A percentile compares a stretch with the other conserved stretches of the same genome.
Evolutionary conservation across 2,113 vertebrate genomes (phyloP).

Genomic region (Azemiops feae): DNA sequence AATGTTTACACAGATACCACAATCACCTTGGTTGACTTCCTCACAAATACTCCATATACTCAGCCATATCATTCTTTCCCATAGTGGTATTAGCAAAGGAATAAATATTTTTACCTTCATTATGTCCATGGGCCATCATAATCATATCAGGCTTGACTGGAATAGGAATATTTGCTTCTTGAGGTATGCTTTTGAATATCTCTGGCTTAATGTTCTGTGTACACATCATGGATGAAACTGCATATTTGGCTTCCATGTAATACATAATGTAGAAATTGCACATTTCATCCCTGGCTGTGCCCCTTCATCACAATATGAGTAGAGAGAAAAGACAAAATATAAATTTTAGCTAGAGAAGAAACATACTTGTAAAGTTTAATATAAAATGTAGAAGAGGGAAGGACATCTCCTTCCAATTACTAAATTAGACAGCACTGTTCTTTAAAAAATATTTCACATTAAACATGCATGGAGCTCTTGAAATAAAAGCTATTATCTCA

Average conservation of each 20-base stretch:
- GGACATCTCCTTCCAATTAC: background rate
- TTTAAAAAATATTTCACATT: background rate
- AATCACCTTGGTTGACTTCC: background rate
- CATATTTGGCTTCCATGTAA: conserved; percentile 91
- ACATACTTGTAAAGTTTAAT: background rate
- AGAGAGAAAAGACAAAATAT: background rate
- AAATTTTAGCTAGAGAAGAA: background rate
- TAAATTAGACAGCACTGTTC: background rate
- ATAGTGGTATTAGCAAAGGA: background rate
- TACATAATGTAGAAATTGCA: conserved; percentile 99
- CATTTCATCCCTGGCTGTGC: conserved; percentile 93
- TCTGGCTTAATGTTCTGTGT: conserved; percentile 77
- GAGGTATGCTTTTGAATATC: conserved; percentile 83
- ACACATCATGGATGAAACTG: conserved; percentile 88
- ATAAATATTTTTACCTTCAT: conserved; percentile 74
- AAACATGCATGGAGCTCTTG: conserved; percentile 9
- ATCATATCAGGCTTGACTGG: conserved; percentile 74
- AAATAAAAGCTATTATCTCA: conserved; percentile 1
- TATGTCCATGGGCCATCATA: conserved; percentile 78
- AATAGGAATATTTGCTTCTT: conserved; percentile 86
- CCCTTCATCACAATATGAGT: conserved; percentile 68
- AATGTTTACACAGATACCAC: background rate
- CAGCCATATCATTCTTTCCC: background rate
- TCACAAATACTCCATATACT: background rate
- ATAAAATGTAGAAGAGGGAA: background rate